Evolutionary conservation across 37 sponge, comb jelly and placozoan species (phyloP), one percentile per base, ranked within the genome.

Genomic region (Chondrosia reniformis): DNA sequence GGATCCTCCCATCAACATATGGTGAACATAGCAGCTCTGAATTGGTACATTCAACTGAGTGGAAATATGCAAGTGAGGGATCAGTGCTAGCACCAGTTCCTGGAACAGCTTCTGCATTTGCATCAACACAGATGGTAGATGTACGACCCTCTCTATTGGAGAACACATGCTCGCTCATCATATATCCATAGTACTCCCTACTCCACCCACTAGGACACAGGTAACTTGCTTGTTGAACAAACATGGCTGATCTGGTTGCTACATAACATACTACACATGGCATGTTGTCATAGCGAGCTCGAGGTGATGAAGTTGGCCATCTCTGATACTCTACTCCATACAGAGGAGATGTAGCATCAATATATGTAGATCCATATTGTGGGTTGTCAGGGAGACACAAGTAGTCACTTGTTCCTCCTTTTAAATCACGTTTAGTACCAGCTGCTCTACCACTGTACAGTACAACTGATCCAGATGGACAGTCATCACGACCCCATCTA

Each of bases 221-320:
- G 52, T 27, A 33, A 45, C 45, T 76, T 69, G 86, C 86, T 43
- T 81, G 86, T 28, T 81, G 65, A 75, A 76, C 81, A 9, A 80
- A 13, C 15, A 67, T 45, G 34, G 81, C 55, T n/a, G 32, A 63
- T 33, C 77, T 63, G 9, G 59, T 76, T 8, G 67, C 31, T 38
- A 45, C 67, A 65, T 64, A 76, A 55, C 86, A 86, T 38, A 86
- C 77, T 63, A 77, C 81, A 86, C 86, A 86, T 9, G 84, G 84
- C 7, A 86, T 74, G 62, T 80, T 80, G 13, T 76, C 19, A 31
- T 44, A 0, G 65, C 56, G 36, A 57, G 12, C 39, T 15, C 6
- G 5, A 44, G 81, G 81, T 15, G 72, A 34, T 9, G 72, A 34
- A 45, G 65, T 28, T 3, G 21, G 46, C 4, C 33, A 67, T 41